A percentile compares a stretch with the other conserved stretches of the same genome.
phyloP scores from a whole-genome alignment of 1,140 invertebrate genomes.

The Aethina tumida region DNA sequence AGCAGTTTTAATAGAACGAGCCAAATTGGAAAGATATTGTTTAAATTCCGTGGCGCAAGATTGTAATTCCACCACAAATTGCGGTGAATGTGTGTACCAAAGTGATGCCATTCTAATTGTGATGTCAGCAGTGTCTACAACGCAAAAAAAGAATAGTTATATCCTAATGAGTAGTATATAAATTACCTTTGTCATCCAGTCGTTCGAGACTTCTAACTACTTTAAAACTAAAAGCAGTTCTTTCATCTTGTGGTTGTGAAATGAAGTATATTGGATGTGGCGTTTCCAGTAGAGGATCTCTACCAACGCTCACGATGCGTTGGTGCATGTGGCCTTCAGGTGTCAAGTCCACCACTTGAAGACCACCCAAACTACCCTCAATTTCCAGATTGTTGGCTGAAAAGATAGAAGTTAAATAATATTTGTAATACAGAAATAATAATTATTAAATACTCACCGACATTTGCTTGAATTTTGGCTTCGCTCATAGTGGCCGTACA shows the following conservation, averaged over 20 bases:
- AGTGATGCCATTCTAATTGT: constrained; percentile 78
- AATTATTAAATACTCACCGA: constrained; percentile 45
- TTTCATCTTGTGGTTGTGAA: constrained; percentile 34
- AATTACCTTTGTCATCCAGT: constrained; percentile 16
- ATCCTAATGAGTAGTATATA: not conserved
- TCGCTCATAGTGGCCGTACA: constrained; percentile 86
- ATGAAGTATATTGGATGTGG: constrained; percentile 42
- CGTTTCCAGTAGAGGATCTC: constrained; percentile 53
- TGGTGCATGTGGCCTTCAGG: constrained; percentile 74
- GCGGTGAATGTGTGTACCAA: constrained; percentile 85
- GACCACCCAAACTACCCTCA: constrained; percentile 78
- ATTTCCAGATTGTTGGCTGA: constrained; percentile 49
- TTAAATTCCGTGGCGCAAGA: constrained; percentile 69
- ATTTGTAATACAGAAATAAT: not conserved
- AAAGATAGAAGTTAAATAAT: constrained; percentile 12
- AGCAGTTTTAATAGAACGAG: constrained; percentile 73
- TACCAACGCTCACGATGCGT: constrained; percentile 75
- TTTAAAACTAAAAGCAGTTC: constrained; percentile 56
- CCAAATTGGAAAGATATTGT: constrained; percentile 60
- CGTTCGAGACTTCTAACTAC: constrained; percentile 43
- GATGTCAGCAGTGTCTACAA: constrained; percentile 33
- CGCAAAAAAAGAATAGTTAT: not conserved
- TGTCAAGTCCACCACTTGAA: constrained; percentile 85
- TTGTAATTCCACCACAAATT: constrained; percentile 74
- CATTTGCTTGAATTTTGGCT: constrained; percentile 79